Evolutionary conservation across 2,888 invertebrate genomes (phyloP).

Genomic region (Gandaritis pyraliata): DNA sequence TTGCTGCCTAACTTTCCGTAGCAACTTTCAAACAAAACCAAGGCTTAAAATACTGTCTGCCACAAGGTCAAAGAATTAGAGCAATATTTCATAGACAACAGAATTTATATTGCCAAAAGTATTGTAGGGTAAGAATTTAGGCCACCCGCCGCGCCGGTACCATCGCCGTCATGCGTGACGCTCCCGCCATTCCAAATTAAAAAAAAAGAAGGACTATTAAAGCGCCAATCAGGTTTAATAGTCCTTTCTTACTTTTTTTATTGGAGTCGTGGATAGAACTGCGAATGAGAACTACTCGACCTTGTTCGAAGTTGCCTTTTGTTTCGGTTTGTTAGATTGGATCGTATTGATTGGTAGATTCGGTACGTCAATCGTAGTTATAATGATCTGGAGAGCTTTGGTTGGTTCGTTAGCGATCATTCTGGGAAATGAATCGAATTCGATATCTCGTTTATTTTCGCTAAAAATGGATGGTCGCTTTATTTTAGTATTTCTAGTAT

Average conservation of each 20-base stretch:
- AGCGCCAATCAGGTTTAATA: constrained; percentile 30
- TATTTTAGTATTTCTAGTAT: too few relatives aligned
- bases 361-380: background rate
- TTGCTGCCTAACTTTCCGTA: background rate
- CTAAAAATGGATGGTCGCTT: background rate
- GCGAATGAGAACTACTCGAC: constrained; percentile 20
- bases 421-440: background rate
- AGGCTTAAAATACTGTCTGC: background rate
- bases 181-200: constrained; percentile 33
- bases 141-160: constrained; percentile 29
- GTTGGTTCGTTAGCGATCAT: background rate
- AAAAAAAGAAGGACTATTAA: too few relatives aligned
- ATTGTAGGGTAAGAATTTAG: constrained; percentile 19
- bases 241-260: constrained; percentile 41
- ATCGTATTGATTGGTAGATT: constrained; percentile 1
- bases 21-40: background rate
- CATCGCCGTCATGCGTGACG: constrained; percentile 39
- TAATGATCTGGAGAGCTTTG: background rate
- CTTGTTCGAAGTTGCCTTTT: background rate
- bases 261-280: constrained; percentile 24
- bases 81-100: constrained; percentile 22
- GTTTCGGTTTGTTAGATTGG: constrained; percentile 5
- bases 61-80: constrained; percentile 15
- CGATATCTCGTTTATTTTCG: background rate
- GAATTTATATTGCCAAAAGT: constrained; percentile 21